These are phyloP conservation scores for Tyrophagus putrescentiae DNA, from an alignment of 1,140 invertebrate species.

Conservation along the genomic window DNA sequence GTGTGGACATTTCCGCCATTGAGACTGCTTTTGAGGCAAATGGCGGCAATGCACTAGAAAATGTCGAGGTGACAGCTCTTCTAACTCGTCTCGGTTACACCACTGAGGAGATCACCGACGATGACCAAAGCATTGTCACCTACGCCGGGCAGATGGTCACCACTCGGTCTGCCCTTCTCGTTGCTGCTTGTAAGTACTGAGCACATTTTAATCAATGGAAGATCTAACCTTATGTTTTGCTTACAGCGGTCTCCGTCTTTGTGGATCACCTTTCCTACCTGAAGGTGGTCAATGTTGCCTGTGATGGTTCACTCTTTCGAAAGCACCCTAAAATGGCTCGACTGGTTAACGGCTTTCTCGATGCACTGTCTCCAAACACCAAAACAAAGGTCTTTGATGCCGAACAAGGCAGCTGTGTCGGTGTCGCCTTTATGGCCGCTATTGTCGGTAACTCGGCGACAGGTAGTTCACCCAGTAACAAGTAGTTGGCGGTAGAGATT, in stretches of 20 bases:
- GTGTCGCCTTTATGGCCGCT: constrained; percentile 54
- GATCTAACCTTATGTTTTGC: neutral
- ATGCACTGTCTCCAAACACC: constrained; percentile 35
- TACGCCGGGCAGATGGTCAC: neutral
- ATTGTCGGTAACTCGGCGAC: constrained; percentile 39
- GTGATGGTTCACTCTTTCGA: constrained; percentile 73
- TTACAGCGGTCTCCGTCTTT: neutral
- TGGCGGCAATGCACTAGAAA: neutral
- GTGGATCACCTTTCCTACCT: constrained; percentile 46
- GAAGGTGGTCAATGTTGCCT: constrained; percentile 51
- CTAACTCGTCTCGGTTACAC: neutral
- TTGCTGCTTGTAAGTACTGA: neutral
- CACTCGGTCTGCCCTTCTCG: constrained; percentile 1
- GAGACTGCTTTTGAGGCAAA: neutral
- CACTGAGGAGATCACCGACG: neutral
- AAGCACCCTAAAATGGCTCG: constrained; percentile 60
- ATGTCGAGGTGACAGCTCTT: neutral
- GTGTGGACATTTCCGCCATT: constrained; percentile 35
- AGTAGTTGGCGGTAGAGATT: too few relatives aligned
- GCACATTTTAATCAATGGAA: neutral
- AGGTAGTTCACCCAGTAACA: too few relatives aligned
- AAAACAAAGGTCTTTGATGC: constrained; percentile 48
- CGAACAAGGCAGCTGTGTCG: constrained; percentile 64
- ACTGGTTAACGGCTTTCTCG: constrained; percentile 57
- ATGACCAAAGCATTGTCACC: neutral